A percentile compares a stretch with the other conserved stretches of the same genome.
phyloP scores from a whole-genome alignment of 2,888 invertebrate species.

The Eupeodes latifasciatus region DNA sequence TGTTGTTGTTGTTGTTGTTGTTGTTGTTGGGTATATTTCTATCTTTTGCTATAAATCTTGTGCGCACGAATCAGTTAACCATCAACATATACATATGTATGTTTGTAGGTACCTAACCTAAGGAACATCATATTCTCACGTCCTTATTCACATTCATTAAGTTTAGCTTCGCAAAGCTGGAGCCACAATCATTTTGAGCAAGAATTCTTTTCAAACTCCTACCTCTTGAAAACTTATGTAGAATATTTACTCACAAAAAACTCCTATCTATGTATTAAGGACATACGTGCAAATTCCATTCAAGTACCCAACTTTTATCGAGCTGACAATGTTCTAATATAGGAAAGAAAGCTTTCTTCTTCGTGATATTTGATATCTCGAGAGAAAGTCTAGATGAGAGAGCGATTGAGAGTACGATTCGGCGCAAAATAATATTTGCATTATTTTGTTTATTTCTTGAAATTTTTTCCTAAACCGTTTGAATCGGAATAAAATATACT shows the following conservation, averaged over 20 bases:
- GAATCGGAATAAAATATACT: constrained; percentile 47
- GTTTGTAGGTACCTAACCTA: background rate
- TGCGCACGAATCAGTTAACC: constrained; percentile 61
- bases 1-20: too few species aligned
- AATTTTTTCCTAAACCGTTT: constrained; percentile 8
- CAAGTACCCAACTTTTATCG: constrained; percentile 14
- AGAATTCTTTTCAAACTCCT: constrained; percentile 26
- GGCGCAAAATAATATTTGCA: constrained; percentile 29
- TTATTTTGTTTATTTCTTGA: constrained; percentile 19
- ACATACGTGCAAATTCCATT: constrained; percentile 58
- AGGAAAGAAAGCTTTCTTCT: constrained; percentile 14
- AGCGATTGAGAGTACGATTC: background rate
- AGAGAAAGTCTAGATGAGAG: background rate
- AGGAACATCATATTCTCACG: constrained; percentile 47
- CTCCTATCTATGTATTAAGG: constrained; percentile 36
- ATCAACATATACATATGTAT: too few species aligned
- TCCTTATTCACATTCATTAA: constrained; percentile 41
- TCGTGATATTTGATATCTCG: background rate
- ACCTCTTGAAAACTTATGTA: background rate
- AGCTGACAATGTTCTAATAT: constrained; percentile 4
- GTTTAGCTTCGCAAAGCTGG: constrained; percentile 19
- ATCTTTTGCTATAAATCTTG: constrained; percentile 30
- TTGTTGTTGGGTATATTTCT: background rate
- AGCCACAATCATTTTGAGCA: constrained; percentile 44
- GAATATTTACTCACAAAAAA: constrained; percentile 39